Evolutionary conservation across 1,140 invertebrate genomes (phyloP), one percentile per base, ranked within the genome.

Genomic region (Anastrepha ludens): DNA sequence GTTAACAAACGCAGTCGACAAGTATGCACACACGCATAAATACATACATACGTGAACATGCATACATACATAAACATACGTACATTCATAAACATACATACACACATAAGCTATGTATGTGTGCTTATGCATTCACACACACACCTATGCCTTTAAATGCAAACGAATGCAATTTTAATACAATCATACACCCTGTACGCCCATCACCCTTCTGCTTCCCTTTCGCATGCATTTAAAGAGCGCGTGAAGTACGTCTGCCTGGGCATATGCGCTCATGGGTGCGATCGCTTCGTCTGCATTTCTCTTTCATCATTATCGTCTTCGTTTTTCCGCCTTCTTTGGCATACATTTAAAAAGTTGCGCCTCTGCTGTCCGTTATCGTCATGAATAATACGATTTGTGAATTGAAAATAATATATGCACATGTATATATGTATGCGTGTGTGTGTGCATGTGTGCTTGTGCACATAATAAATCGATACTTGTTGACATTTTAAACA

Each of bases 401-500:
- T 55, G 41, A 81, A 58, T 81, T 6, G 9, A 81, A 81, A 81
- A 55, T n/a, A 55, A 67, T 29, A 39, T 5, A 41, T 5, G 29
- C 7, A 67, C 17, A 62, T 62, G 3, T 55, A 11, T 11, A 55
- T 55, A 55, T 55, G 9, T 55, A 55, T 11, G 6, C 50, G 3
- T 3, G 11, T 55, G 11, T 55, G 50, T 55, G 3, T 55, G 6
- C 0, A 2, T 55, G 50, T 55, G 3, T 55, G 50, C 29, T 29
- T 29, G 29, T 29, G 29, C 29, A 29, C 29, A 29, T 15, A 81
- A 81, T 81, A 81, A 81, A 81, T 81, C 74, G 47, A 81, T 58
- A 81, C 74, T 81, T 81, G 74, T 81, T 81, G 74, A 81, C 74
- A 81, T 44, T 17, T 9, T 41, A 81, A 81, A 81, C 74, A 81